A percentile compares a stretch with the other conserved stretches of the same genome.
Conservation (phyloP, 2,888 invertebrate genomes). For the Thysanoteuthis rhombus region DNA sequence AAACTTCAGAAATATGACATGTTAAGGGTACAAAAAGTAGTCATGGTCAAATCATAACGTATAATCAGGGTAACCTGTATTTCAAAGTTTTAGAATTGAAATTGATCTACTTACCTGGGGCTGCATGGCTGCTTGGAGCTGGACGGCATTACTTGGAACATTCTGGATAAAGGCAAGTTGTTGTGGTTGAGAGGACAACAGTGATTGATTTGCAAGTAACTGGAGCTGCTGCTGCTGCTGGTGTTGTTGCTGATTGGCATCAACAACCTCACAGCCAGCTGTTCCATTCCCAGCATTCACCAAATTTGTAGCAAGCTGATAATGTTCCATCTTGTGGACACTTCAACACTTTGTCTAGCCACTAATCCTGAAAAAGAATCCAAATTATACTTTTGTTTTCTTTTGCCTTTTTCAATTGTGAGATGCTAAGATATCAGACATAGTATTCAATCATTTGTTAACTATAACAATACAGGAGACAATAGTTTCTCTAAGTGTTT, state of each 20-base stretch:
- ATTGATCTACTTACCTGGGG: conserved; percentile 15
- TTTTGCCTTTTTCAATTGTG: no score
- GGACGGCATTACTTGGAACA: conserved; percentile 26
- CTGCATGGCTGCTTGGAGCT: conserved; percentile 20
- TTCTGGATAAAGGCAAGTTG: conserved; percentile 26
- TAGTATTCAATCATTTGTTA: no score
- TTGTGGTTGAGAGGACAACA: conserved; percentile 25
- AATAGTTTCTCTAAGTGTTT: no score
- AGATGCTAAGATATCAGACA: no score
- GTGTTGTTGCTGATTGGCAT: conserved; percentile 17
- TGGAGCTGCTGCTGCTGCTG: conserved; percentile 18
- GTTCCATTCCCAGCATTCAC: conserved; percentile 1
- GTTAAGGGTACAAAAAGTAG: no score
- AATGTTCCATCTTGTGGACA: conserved; percentile 24
- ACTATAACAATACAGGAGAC: no score
- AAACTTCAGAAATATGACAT: no score
- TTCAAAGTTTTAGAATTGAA: background rate
- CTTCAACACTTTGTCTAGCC: background rate
- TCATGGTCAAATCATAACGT: no score
- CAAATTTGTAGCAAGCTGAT: conserved; percentile 24
- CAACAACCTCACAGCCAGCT: conserved; percentile 26
- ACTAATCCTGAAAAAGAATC: background rate
- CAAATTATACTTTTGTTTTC: background rate
- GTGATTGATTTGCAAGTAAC: conserved; percentile 25
- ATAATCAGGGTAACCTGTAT: background rate